Percentiles rank a stretch among this genome's conserved stretches.
These are phyloP conservation scores for Eunapius fragilis DNA, from an alignment of 37 sponge, comb jelly and placozoan species.

Conservation along the genomic window DNA sequence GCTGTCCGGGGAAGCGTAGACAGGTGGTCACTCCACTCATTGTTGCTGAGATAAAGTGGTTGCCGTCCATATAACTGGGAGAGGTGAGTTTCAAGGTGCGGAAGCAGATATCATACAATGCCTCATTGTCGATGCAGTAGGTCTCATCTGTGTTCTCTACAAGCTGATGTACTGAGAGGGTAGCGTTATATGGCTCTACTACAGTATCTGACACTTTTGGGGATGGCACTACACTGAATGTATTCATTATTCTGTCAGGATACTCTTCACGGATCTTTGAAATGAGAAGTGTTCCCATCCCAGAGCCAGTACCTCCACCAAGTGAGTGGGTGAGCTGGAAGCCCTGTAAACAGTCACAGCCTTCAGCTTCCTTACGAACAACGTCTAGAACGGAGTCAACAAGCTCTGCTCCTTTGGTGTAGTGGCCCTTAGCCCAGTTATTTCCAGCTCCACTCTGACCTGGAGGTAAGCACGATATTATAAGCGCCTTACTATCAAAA, in stretches of 20 bases:
- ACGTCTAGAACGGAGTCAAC: slow-evolving; percentile 99
- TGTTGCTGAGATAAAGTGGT: slow-evolving; percentile 96
- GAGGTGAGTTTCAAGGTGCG: slow-evolving; percentile 99
- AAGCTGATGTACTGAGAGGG: slow-evolving; percentile 97
- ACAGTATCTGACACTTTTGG: slow-evolving; percentile 96
- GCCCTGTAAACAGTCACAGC: slow-evolving; percentile 99
- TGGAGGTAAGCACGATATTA: background rate
- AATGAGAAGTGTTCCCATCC: slow-evolving; percentile 99
- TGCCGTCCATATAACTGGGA: slow-evolving; percentile 97
- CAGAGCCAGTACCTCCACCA: slow-evolving; percentile 96
- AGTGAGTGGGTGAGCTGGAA: slow-evolving; percentile 99
- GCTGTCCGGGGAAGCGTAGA: slow-evolving; percentile 96
- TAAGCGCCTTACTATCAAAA: background rate
- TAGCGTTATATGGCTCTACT: slow-evolving; percentile 94
- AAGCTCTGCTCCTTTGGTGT: slow-evolving; percentile 86
- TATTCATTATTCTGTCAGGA: slow-evolving; percentile 98
- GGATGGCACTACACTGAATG: slow-evolving; percentile 96
- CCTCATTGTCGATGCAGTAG: slow-evolving; percentile 98
- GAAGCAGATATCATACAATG: slow-evolving; percentile 99
- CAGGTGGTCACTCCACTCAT: slow-evolving; percentile 98
- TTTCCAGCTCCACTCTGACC: slow-evolving; percentile 93
- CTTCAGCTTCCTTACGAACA: slow-evolving; percentile 98
- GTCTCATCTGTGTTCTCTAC: slow-evolving; percentile 99
- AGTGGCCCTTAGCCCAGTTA: slow-evolving; percentile 98
- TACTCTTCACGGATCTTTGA: slow-evolving; percentile 99